Conservation (phyloP, 2,888 invertebrate genomes). For the Protophormia terraenovae region DNA sequence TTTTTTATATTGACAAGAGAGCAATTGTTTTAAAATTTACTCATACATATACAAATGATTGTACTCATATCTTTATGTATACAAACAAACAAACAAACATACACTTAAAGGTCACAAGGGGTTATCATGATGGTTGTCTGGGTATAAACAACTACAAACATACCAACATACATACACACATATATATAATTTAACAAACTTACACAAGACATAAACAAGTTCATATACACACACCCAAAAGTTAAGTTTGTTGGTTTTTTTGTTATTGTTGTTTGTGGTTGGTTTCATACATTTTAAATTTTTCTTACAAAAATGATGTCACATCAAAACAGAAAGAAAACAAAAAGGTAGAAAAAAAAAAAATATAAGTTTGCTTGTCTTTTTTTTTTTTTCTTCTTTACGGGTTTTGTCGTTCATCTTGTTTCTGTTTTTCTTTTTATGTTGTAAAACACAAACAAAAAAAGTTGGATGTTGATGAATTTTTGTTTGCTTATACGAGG, state of each 20-base stretch:
- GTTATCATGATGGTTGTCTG: conserved; percentile 53
- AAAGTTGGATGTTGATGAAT: conserved; percentile 51
- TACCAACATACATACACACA: background rate
- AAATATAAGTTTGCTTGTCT: conserved; percentile 40
- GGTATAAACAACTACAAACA: conserved; percentile 26
- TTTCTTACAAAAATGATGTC: conserved; percentile 60
- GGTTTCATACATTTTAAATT: conserved; percentile 65
- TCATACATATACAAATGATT: background rate
- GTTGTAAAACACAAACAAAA: background rate
- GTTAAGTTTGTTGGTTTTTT: conserved; percentile 26
- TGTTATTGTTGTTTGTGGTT: conserved; percentile 39
- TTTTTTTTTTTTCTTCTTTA: background rate
- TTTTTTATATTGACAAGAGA: conserved; percentile 45
- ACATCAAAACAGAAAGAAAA: conserved; percentile 35
- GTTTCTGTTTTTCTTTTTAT: background rate
- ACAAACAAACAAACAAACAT: background rate
- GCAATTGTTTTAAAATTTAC: conserved; percentile 54
- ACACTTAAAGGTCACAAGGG: conserved; percentile 56
- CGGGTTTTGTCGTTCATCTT: conserved; percentile 30
- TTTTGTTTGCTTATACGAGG: conserved; percentile 16
- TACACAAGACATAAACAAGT: background rate
- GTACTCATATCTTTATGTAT: background rate
- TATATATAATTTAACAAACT: background rate
- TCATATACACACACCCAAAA: conserved; percentile 12
- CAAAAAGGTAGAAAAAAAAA: conserved; percentile 10